These are phyloP conservation scores for Agrilus cyanescens DNA, from an alignment of 2,888 invertebrate species.

Conservation along the genomic window DNA sequence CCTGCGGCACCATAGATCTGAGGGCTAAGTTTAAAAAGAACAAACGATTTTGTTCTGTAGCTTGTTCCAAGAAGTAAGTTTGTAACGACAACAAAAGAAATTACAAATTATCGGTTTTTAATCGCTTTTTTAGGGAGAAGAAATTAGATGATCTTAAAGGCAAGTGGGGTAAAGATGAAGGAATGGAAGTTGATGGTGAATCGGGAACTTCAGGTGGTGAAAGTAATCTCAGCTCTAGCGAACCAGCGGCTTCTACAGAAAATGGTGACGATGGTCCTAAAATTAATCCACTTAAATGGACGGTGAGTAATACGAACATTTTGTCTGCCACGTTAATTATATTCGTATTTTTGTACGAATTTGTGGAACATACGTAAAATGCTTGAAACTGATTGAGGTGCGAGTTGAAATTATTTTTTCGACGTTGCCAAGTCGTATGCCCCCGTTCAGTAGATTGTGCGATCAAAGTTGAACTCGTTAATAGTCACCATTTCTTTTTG, in stretches of 20 bases:
- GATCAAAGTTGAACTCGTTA: too few relatives aligned
- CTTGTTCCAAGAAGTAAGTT: conserved; percentile 51
- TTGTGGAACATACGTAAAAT: too few relatives aligned
- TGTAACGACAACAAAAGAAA: conserved; percentile 18
- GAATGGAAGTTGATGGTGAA: conserved; percentile 34
- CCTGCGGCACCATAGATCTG: conserved; percentile 56
- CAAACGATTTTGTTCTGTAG: conserved; percentile 63
- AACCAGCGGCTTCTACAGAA: conserved; percentile 22
- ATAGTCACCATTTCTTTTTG: too few relatives aligned
- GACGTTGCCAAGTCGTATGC: too few relatives aligned
- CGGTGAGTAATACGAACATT: conserved; percentile 36
- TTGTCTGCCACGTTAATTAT: too few relatives aligned
- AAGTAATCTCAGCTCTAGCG: conserved; percentile 33
- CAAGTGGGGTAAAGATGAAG: conserved; percentile 30
- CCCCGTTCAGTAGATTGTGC: too few relatives aligned
- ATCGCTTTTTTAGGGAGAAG: too few relatives aligned
- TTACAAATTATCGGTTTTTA: too few relatives aligned
- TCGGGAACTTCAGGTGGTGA: conserved; percentile 36
- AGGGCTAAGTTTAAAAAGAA: conserved; percentile 58
- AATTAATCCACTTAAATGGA: conserved; percentile 55
- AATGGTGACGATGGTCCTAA: conserved; percentile 40
- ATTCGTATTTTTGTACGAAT: too few relatives aligned
- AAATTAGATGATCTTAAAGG: conserved; percentile 23
- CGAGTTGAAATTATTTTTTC: too few relatives aligned
- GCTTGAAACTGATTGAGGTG: too few relatives aligned